A percentile compares a stretch with the other conserved stretches of the same genome.
Evolutionary conservation across 1,140 invertebrate species (phyloP).

Genomic region (Euura saliciscinereae): DNA sequence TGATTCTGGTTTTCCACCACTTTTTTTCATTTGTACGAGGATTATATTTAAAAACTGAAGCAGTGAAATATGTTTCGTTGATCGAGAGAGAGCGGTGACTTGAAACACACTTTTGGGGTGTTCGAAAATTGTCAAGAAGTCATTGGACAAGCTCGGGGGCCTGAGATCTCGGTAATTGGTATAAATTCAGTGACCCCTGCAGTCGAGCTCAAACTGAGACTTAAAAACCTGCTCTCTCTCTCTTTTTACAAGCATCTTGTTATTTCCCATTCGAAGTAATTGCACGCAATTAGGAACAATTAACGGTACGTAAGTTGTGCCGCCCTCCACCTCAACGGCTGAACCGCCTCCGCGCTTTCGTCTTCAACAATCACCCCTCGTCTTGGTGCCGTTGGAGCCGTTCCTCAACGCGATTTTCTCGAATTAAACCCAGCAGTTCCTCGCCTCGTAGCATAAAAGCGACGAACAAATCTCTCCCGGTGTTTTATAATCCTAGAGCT

Average conservation of each 20-base stretch:
- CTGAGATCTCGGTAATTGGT: constrained; percentile 1
- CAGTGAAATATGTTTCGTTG: no score
- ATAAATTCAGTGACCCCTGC: constrained; percentile 6
- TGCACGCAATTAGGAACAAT: constrained; percentile 5
- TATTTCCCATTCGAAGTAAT: constrained; percentile 7
- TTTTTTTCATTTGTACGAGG: no score
- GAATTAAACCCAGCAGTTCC: neutral
- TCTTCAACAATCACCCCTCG: no score
- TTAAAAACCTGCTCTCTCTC: neutral
- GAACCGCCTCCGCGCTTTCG: no score
- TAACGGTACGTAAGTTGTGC: constrained; percentile 2
- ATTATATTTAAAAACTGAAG: no score
- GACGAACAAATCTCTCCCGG: neutral
- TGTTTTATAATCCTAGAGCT: no score
- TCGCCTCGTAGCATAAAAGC: neutral
- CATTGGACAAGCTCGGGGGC: neutral
- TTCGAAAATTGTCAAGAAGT: neutral
- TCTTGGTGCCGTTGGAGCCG: no score
- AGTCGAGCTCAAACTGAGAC: neutral
- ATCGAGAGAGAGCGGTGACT: neutral
- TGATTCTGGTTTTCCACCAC: no score
- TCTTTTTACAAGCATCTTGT: neutral
- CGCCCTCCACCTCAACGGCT: neutral
- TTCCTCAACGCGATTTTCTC: no score
- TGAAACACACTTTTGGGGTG: neutral